Evolutionary conservation across 2,113 vertebrate genomes (phyloP), one percentile per base, ranked within the genome.

Genomic region (Anthoscopus minutus): DNA sequence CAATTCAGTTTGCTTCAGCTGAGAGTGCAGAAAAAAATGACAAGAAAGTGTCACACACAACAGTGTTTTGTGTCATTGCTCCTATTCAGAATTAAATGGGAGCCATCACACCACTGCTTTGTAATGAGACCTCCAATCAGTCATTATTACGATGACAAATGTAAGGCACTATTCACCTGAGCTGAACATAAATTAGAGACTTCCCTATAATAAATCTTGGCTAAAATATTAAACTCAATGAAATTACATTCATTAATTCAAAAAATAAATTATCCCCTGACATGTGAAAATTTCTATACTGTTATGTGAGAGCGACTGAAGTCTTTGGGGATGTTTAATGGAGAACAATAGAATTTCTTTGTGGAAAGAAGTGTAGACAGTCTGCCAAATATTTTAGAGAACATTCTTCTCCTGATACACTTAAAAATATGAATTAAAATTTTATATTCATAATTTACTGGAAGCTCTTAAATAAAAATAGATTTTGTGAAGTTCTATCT

Each of bases 181-280:
- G 62, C 42, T 44, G 67, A 95, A 85, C 7, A 0, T 91, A 92
- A 94, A 94, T 94, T 72, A 77, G 74, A 91, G 62, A 73, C 23
- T 85, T 48, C 54, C 23, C 78, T 62, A 40, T 77, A 85, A 97
- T 88, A 93, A 96, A 95, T 86, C 42, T 70, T 85, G 51, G 58
- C 5, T 88, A 85, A 94, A 96, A 95, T 92, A 94, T 92, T 77
- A 93, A 80, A 80, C 44, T 87, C 84, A 82, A 70, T 73, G 47
- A 33, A 94, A 91, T 82, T 89, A 44, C 58, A 66, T 80, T 77
- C 84, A 82, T 86, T 91, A 88, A 93, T 94, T 91, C 21, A 81
- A 92, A 84, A 85, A 85, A 89, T 85, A 92, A 91, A 81, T 92
- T 76, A 69, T 79, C 9, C 54, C 45, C 45, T 87, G 83, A 85